Percentiles rank a stretch among this genome's conserved stretches.
These are phyloP conservation scores for Argyra leucocephala DNA, from an alignment of 2,888 invertebrate species.

Conservation along the genomic window DNA sequence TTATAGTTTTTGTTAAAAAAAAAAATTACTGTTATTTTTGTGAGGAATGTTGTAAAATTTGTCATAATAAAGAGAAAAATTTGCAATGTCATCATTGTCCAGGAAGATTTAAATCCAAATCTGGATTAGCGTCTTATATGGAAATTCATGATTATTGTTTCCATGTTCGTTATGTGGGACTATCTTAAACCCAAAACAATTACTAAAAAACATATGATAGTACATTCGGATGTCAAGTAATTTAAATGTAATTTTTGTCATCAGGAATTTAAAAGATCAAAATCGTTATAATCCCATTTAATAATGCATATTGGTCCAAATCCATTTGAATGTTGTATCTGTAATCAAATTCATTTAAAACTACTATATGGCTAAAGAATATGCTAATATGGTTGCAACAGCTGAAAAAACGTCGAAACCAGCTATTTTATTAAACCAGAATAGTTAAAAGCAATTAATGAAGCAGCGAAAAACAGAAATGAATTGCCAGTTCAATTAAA, in stretches of 20 bases:
- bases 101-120: background rate
- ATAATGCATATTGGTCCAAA: background rate
- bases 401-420: background rate
- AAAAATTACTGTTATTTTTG: background rate
- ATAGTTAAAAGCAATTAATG: background rate
- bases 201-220: background rate
- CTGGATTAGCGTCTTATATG: background rate
- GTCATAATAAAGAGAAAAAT: background rate
- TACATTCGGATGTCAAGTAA: background rate
- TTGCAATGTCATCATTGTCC: background rate
- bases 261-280: background rate
- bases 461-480: background rate
- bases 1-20: background rate
- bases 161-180: background rate
- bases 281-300: background rate
- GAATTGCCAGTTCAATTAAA: too few species aligned
- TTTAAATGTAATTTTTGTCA: background rate
- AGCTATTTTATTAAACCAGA: background rate
- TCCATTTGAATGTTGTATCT: background rate
- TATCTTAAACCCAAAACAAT: background rate
- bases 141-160: background rate
- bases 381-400: background rate
- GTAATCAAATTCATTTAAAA: background rate
- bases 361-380: background rate
- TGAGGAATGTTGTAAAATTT: background rate